These are phyloP conservation scores for Catostylus mosaicus DNA, from an alignment of 30 jellyfish, hydroid and myxozoan genomes.

Conservation along the genomic window DNA sequence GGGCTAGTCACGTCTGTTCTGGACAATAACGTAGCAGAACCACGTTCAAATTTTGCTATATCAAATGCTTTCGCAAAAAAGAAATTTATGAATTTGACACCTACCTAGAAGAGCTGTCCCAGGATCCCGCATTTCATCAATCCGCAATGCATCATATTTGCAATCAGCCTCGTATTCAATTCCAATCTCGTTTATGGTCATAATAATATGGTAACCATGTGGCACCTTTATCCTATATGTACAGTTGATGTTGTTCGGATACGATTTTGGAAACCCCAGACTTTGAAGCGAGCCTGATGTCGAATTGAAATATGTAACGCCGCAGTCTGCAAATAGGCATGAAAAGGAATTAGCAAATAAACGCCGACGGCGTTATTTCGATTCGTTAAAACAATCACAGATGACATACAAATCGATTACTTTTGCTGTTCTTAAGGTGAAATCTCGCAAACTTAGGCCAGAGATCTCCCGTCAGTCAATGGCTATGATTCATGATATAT, in stretches of 20 bases:
- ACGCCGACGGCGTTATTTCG: too few relatives aligned
- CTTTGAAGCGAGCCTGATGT: slow-evolving; percentile 51
- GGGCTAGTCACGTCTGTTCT: too few relatives aligned
- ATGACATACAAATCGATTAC: too few relatives aligned
- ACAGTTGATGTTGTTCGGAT: slow-evolving; percentile 58
- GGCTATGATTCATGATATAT: too few relatives aligned
- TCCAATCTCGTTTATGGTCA: slow-evolving; percentile 10
- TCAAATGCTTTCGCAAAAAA: too few relatives aligned
- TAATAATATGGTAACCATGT: slow-evolving; percentile 9
- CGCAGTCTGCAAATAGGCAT: slow-evolving; percentile 41
- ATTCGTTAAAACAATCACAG: too few relatives aligned
- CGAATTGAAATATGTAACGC: slow-evolving; percentile 16
- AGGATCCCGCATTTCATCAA: slow-evolving; percentile 1
- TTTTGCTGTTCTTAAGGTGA: too few relatives aligned
- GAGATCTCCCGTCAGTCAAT: too few relatives aligned
- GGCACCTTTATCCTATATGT: slow-evolving; percentile 14
- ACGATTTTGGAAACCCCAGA: slow-evolving; percentile 51
- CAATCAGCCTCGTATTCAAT: slow-evolving; percentile 47
- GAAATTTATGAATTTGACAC: background rate
- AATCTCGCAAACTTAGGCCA: too few relatives aligned
- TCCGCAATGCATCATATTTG: slow-evolving; percentile 27
- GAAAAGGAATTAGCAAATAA: too few relatives aligned
- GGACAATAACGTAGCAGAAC: too few relatives aligned
- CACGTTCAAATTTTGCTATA: too few relatives aligned
- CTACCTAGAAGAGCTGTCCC: slow-evolving; percentile 12